These are phyloP conservation scores for Cettia cetti DNA, from an alignment of 2,113 vertebrate genomes.

Conservation along the genomic window DNA sequence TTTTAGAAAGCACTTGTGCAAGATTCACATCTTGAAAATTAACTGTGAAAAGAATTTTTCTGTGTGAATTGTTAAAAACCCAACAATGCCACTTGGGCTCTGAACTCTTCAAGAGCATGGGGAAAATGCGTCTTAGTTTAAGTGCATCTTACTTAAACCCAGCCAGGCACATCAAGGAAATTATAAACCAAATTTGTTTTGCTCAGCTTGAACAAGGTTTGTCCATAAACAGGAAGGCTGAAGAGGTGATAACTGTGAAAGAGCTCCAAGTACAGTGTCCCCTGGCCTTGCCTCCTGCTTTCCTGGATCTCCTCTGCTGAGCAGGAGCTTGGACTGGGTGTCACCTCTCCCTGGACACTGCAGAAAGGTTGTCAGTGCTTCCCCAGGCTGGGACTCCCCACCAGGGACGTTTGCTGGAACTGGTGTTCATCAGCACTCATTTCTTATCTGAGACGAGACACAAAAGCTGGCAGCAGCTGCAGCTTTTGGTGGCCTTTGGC, in stretches of 20 bases:
- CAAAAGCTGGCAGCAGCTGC: background rate
- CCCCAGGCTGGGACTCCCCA: background rate
- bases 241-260: background rate
- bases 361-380: background rate
- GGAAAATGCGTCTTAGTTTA: background rate
- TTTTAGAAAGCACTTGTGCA: background rate
- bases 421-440: background rate
- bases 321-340: background rate
- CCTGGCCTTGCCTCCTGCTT: background rate
- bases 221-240: background rate
- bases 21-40: background rate
- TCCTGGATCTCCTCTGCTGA: background rate
- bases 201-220: background rate
- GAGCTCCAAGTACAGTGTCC: background rate
- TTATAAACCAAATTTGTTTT: background rate
- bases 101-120: background rate
- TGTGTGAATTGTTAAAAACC: background rate
- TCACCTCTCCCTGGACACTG: background rate
- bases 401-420: rapidly evolving
- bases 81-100: background rate
- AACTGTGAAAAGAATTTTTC: background rate
- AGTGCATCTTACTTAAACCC: background rate
- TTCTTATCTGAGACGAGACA: background rate
- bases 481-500: background rate
- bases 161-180: background rate